phyloP scores from a whole-genome alignment of 2,797 vertebrate genomes.

The Coluber constrictor region DNA sequence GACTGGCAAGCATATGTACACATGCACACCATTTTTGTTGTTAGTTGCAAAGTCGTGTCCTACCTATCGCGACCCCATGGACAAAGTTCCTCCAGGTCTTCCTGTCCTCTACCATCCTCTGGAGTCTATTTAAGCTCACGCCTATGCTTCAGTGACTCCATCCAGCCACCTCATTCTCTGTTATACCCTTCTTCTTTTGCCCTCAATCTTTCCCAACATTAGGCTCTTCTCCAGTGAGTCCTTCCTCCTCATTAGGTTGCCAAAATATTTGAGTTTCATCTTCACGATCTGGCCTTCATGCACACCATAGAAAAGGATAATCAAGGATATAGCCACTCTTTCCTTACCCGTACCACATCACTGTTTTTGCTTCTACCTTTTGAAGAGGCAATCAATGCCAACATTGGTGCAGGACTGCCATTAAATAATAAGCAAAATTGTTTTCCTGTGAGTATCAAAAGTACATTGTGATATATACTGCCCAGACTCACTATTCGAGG shows the following conservation, averaged over 20 bases:
- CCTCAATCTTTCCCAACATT: too few relatives aligned
- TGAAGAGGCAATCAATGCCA: not conserved
- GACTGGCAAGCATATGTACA: not conserved
- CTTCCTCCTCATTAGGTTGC: too few relatives aligned
- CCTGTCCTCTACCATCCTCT: too few relatives aligned
- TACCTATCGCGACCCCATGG: too few relatives aligned
- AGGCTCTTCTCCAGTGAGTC: too few relatives aligned
- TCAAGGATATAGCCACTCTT: not conserved
- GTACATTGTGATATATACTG: not conserved
- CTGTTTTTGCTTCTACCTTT: not conserved
- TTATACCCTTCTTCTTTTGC: too few relatives aligned
- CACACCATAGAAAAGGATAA: not conserved
- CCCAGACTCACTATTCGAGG: not conserved
- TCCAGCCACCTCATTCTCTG: too few relatives aligned
- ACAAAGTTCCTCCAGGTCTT: too few relatives aligned
- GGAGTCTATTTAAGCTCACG: too few relatives aligned
- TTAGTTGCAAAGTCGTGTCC: too few relatives aligned
- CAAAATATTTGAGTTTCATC: too few relatives aligned
- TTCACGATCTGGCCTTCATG: not conserved
- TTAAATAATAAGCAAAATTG: not conserved
- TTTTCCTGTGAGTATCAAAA: not conserved
- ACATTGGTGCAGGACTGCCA: not conserved
- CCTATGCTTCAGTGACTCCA: too few relatives aligned
- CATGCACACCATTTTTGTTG: not conserved
- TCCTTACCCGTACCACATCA: not conserved